Evolutionary conservation across 2,888 invertebrate species (phyloP).

Genomic region (Tetheella fluctuosa): DNA sequence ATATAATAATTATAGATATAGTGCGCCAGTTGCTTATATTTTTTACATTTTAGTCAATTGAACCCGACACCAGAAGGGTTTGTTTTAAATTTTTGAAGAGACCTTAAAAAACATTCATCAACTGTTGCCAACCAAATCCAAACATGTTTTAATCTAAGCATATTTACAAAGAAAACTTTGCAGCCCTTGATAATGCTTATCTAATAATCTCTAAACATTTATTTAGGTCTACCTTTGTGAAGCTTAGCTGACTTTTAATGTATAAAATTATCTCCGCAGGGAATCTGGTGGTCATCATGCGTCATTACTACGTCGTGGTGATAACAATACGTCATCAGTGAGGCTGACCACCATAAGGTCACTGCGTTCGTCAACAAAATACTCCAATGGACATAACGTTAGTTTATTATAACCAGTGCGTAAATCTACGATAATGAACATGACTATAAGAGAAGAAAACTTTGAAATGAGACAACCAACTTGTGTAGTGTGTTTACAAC

Average conservation of each 20-base stretch:
- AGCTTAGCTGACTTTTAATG: conserved; percentile 12
- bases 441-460: conserved; percentile 39
- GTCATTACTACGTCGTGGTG: conserved; percentile 69
- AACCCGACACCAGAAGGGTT: no score
- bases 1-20: no score
- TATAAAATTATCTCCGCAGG: conserved; percentile 47
- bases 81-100: neutral
- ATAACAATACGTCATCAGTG: conserved; percentile 72
- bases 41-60: no score
- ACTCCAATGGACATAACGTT: conserved; percentile 69
- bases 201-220: neutral
- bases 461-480: conserved; percentile 37
- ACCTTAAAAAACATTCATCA: neutral
- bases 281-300: conserved; percentile 74
- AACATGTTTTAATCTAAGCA: neutral
- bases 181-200: neutral
- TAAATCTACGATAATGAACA: conserved; percentile 28
- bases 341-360: conserved; percentile 72
- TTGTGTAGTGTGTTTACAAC: conserved; percentile 52
- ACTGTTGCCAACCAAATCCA: neutral
- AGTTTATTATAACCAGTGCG: conserved; percentile 69
- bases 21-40: no score
- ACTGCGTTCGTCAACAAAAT: conserved; percentile 68
- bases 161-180: neutral
- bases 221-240: conserved; percentile 7